Conservation (phyloP, 2,888 invertebrate genomes). For the Catotricha subobsoleta region DNA sequence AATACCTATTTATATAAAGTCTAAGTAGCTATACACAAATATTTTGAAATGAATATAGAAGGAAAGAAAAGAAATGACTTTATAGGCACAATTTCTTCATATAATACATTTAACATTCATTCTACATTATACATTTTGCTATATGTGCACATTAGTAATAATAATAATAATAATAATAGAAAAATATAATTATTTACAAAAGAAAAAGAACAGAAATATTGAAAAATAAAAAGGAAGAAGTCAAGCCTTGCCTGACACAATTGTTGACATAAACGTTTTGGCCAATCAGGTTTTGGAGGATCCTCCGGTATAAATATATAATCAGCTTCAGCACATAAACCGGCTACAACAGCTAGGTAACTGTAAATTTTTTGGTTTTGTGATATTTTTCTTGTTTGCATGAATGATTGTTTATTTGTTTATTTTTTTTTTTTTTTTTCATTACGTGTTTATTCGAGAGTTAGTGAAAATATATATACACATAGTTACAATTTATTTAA, state of each 20-base stretch:
- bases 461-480: no score
- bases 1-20: no score
- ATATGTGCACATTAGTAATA: no score
- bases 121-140: no score
- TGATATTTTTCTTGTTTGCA: not conserved
- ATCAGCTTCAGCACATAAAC: slow-evolving; percentile 68
- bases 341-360: slow-evolving; percentile 71
- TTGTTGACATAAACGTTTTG: slow-evolving; percentile 55
- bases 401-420: not conserved
- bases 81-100: no score
- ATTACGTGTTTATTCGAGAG: slow-evolving; percentile 8
- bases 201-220: not conserved
- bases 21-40: no score
- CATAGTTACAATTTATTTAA: no score
- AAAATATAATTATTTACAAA: not conserved
- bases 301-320: slow-evolving; percentile 79
- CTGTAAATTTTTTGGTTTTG: slow-evolving; percentile 29
- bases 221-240: no score
- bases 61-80: no score
- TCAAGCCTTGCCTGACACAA: slow-evolving; percentile 41
- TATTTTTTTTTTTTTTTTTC: slow-evolving; percentile 1
- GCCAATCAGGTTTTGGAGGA: slow-evolving; percentile 63
- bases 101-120: no score
- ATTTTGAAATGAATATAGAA: no score
- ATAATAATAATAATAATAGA: no score